Conservation (phyloP, 2,888 invertebrate species). For the Meteorus colon region DNA sequence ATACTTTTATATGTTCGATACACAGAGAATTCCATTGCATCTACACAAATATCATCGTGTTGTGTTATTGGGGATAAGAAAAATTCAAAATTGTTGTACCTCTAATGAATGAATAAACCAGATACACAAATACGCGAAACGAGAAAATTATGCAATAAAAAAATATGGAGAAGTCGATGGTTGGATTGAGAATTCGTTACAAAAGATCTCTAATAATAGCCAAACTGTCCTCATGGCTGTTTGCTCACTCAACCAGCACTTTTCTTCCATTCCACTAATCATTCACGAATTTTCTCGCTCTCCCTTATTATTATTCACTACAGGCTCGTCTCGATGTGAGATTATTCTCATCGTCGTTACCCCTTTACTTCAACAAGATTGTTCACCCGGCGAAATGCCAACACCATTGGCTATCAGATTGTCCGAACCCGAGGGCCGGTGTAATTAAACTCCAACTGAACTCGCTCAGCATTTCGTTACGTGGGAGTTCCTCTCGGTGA, state of each 20-base stretch:
- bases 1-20: no score
- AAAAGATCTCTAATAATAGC: slow-evolving; percentile 63
- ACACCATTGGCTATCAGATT: slow-evolving; percentile 61
- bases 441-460: slow-evolving; percentile 66
- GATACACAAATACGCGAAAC: neutral
- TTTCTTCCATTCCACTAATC: slow-evolving; percentile 41
- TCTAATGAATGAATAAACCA: no score
- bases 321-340: slow-evolving; percentile 43
- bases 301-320: neutral
- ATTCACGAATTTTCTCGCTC: slow-evolving; percentile 44
- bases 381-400: slow-evolving; percentile 54
- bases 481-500: slow-evolving; percentile 53
- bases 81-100: no score
- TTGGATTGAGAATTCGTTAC: slow-evolving; percentile 65
- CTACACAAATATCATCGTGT: no score
- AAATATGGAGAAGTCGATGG: slow-evolving; percentile 34
- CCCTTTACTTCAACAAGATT: slow-evolving; percentile 46
- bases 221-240: slow-evolving; percentile 33
- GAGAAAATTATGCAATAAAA: slow-evolving; percentile 20
- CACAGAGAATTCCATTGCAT: no score
- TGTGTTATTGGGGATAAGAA: no score
- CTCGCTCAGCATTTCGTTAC: slow-evolving; percentile 54
- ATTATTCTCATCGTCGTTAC: slow-evolving; percentile 53
- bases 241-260: slow-evolving; percentile 20
- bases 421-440: slow-evolving; percentile 57